Base-by-base conservation (phyloP, 2,888 invertebrate species). In the Elegia similella region DNA sequence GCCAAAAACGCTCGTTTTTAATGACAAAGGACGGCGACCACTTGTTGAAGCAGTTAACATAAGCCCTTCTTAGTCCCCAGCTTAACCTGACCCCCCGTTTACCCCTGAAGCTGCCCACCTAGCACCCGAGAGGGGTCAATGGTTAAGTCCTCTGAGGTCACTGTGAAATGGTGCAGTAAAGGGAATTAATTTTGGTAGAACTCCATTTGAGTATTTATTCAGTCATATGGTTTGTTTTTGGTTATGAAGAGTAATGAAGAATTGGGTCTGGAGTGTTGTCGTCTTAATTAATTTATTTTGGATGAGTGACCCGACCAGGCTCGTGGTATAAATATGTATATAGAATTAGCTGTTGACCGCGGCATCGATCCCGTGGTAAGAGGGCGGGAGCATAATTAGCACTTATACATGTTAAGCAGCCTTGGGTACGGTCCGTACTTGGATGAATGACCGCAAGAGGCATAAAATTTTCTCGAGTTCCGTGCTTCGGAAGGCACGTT, bases 21-120 rank as follows among this genome's bases (percentile, higher is more conserved):
- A 55, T 57, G 54, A 59, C 56, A 52, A 59, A 32, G 48, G 57
- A 55, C 56, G 47, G 46, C 48, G 42, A 56, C 58, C 56, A 58
- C 61, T 58, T 58, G 61, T 61, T 58, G 61, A 50, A 55, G 52
- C 56, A 43, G 56, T 57, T 58, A 55, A 48, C 54, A 56, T 48
- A 61, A 57, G 46, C 58, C 44, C 34, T 34, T 6, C 10, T 55
- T 47, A 55, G 42, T 30, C 7, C 1, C 53, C 53, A 54, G 42
- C 23, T 55, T 55, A 55, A 46, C 38, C 34, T 47, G 47, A 47
- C 23, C 47, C 12, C 13, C 47, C 13, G 12, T 6, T 8, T 1
- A 8, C 55, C 55, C 38, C 13, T 10, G 13, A 34, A 23, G 16
- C 47, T 23, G 8, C 17, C 15, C 17, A 42, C 1, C 34, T 44